Conservation (phyloP, 2,888 invertebrate genomes). For the Sarcophaga caerulescens region DNA sequence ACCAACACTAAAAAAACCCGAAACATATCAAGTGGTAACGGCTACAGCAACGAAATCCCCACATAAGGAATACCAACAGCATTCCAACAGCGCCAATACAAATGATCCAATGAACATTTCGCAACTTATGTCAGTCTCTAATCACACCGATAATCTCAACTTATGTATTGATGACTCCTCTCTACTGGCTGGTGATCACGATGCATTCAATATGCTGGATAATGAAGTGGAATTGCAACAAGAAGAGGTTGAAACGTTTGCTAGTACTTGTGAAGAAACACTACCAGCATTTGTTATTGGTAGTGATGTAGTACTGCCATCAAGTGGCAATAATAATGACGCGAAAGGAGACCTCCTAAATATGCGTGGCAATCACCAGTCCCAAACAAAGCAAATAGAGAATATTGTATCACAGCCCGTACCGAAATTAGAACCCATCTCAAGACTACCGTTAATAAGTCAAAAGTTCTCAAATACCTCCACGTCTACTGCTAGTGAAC, state of each 20-base stretch:
- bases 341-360: slow-evolving; percentile 73
- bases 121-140: slow-evolving; percentile 43
- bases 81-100: slow-evolving; percentile 29
- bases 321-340: slow-evolving; percentile 30
- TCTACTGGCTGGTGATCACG: slow-evolving; percentile 63
- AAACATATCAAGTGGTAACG: slow-evolving; percentile 43
- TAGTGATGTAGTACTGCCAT: slow-evolving; percentile 62
- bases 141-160: slow-evolving; percentile 56
- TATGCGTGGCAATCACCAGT: background rate
- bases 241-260: slow-evolving; percentile 69
- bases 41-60: slow-evolving; percentile 29
- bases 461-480: slow-evolving; percentile 21
- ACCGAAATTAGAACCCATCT: slow-evolving; percentile 75
- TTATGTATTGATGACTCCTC: slow-evolving; percentile 61
- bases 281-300: slow-evolving; percentile 66
- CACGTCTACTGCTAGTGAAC: slow-evolving; percentile 73
- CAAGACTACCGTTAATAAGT: slow-evolving; percentile 15
- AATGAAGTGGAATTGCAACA: slow-evolving; percentile 70
- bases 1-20: slow-evolving; percentile 47
- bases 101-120: slow-evolving; percentile 53
- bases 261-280: slow-evolving; percentile 61
- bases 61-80: slow-evolving; percentile 40
- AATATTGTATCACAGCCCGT: slow-evolving; percentile 31
- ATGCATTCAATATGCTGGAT: slow-evolving; percentile 66
- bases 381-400: slow-evolving; percentile 36